Evolutionary conservation across 2,888 invertebrate genomes (phyloP).

Genomic region (Myopa testacea): DNA sequence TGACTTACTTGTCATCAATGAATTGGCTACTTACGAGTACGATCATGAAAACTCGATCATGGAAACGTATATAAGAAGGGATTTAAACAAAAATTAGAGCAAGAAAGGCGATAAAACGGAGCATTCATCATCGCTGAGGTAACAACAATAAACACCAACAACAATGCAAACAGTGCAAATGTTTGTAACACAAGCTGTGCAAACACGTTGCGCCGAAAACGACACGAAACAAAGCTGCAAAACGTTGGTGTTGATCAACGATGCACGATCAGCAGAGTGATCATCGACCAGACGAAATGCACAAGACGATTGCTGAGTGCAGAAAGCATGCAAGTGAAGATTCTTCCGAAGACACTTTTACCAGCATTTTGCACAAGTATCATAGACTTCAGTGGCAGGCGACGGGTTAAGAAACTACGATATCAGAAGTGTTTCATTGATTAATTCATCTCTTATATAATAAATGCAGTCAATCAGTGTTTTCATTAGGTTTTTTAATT

Average conservation of each 20-base stretch:
- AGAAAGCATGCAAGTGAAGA: neutral
- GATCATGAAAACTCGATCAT: neutral
- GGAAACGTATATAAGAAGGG: neutral
- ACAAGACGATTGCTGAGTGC: neutral
- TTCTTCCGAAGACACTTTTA: neutral
- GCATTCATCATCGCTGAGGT: too few relatives aligned
- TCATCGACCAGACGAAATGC: constrained; percentile 7
- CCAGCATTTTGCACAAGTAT: too few relatives aligned
- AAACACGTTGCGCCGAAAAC: neutral
- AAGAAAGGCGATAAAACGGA: too few relatives aligned
- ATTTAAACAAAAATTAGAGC: too few relatives aligned
- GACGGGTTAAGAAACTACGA: too few relatives aligned
- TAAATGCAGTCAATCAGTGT: neutral
- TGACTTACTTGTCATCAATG: neutral
- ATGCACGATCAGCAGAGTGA: neutral
- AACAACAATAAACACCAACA: neutral
- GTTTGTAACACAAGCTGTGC: neutral
- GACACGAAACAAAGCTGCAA: neutral
- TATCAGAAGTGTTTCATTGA: neutral
- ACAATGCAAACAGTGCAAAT: neutral
- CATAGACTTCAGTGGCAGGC: neutral
- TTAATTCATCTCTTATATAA: neutral
- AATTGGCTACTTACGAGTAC: neutral
- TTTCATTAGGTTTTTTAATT: neutral
- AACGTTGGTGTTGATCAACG: neutral